phyloP scores from a whole-genome alignment of 2,113 vertebrate genomes.

The Anas platyrhynchos region DNA sequence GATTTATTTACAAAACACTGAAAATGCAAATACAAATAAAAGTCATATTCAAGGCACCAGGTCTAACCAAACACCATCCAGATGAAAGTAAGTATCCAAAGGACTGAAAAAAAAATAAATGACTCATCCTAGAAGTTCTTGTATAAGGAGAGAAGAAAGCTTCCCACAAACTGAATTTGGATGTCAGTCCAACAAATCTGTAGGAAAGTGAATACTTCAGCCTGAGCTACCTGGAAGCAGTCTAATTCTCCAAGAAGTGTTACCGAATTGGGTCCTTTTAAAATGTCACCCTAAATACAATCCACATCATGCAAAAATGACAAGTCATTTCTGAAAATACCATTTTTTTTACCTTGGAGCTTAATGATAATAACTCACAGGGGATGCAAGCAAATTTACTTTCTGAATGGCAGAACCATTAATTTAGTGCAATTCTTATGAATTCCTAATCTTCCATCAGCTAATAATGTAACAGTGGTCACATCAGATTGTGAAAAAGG shows the following conservation, averaged over 20 bases:
- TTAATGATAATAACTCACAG: background rate
- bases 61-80: background rate
- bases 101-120: background rate
- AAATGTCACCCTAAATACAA: background rate
- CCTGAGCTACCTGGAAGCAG: background rate
- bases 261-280: background rate
- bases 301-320: background rate
- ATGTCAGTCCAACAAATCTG: background rate
- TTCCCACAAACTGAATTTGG: background rate
- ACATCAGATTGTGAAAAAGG: too few species aligned
- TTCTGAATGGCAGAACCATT: background rate
- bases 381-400: background rate
- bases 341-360: background rate
- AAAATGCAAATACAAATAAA: background rate
- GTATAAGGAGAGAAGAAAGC: background rate
- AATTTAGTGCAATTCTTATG: background rate
- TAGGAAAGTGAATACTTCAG: background rate
- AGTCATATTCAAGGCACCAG: background rate
- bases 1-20: background rate
- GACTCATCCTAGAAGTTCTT: background rate
- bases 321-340: background rate
- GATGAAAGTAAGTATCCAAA: background rate
- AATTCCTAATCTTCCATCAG: background rate
- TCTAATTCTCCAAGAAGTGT: background rate
- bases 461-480: background rate